Evolutionary conservation across 2,888 invertebrate genomes (phyloP).

Genomic region (Acronicta psi): DNA sequence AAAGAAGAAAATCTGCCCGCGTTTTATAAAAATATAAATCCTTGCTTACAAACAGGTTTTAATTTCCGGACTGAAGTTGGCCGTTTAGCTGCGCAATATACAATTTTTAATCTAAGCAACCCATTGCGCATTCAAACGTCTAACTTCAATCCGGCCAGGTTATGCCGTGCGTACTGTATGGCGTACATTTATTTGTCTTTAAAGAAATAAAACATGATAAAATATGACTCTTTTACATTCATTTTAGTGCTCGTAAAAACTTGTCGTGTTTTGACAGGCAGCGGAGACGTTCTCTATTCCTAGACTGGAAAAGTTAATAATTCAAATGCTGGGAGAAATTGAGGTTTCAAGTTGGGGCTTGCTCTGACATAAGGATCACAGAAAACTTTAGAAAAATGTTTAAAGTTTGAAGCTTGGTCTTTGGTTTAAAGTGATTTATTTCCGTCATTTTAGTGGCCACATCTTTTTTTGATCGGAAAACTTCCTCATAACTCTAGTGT

Average conservation of each 20-base stretch:
- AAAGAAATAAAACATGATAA: constrained; percentile 2
- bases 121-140: too few species aligned
- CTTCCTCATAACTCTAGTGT: too few species aligned
- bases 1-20: too few species aligned
- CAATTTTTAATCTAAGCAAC: too few species aligned
- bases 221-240: constrained; percentile 16
- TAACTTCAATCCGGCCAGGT: too few species aligned
- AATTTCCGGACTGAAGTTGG: too few species aligned
- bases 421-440: constrained; percentile 18
- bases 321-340: constrained; percentile 36
- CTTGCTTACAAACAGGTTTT: too few species aligned
- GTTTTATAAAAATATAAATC: too few species aligned
- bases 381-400: constrained; percentile 36
- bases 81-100: too few species aligned
- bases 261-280: constrained; percentile 5
- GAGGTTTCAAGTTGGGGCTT: constrained; percentile 22
- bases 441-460: constrained; percentile 2
- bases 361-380: constrained; percentile 28
- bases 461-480: not conserved
- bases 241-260: constrained; percentile 25
- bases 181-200: not conserved
- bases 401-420: constrained; percentile 5
- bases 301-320: constrained; percentile 22
- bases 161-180: too few species aligned
- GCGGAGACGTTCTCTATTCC: constrained; percentile 14